Conservation (phyloP, 2,797 vertebrate species). For the Lepilemur ruficaudatus region DNA sequence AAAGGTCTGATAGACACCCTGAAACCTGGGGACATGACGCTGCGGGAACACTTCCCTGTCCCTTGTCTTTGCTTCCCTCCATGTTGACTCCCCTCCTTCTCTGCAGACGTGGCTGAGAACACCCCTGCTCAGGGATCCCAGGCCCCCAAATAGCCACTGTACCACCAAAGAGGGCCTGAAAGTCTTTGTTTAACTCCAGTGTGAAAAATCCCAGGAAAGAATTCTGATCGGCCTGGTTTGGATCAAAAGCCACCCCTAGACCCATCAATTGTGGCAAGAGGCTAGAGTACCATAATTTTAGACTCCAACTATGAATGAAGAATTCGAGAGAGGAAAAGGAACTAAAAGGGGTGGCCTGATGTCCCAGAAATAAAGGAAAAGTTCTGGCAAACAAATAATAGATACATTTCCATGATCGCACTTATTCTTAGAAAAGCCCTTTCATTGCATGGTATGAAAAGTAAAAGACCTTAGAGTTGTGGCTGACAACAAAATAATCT, state of each 20-base stretch:
- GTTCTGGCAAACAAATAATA: neutral
- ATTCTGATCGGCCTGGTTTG: neutral
- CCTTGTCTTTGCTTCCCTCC: neutral
- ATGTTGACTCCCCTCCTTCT: neutral
- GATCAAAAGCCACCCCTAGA: neutral
- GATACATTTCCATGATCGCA: neutral
- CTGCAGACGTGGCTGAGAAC: neutral
- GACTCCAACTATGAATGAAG: neutral
- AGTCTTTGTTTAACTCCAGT: neutral
- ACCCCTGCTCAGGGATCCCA: no score
- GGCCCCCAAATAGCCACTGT: neutral
- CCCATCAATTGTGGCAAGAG: neutral
- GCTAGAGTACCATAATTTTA: neutral
- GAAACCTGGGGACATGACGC: neutral
- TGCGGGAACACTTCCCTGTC: neutral
- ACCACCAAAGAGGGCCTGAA: neutral
- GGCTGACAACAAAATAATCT: neutral
- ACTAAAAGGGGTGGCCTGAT: neutral
- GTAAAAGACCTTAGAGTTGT: neutral
- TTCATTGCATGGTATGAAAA: neutral
- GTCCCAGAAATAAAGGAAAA: neutral
- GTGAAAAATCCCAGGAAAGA: neutral
- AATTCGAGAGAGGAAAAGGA: neutral
- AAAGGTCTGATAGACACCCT: neutral
- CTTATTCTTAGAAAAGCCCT: constrained; percentile 8